Evolutionary conservation across 2,113 vertebrate genomes (phyloP), one percentile per base, ranked within the genome.

Genomic region (Ceyx cyanopectus): DNA sequence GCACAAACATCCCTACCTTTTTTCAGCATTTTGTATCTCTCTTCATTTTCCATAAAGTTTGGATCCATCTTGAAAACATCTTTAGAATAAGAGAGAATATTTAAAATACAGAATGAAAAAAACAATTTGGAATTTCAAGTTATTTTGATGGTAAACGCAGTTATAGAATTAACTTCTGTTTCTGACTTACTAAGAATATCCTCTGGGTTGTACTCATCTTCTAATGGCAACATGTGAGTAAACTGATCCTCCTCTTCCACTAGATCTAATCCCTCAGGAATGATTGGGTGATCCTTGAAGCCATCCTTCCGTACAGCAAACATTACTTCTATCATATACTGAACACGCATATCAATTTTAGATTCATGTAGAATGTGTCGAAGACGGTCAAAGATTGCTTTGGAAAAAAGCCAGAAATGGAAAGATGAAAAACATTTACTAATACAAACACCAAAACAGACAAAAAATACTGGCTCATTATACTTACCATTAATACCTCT

Each of bases 301-400:
- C 99, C 99, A 88, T 99, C 99, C 80, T 99, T 99, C 57, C 99
- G 97, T 79, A 99, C 99, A 73, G 99, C 99, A 92, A 99, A 99
- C 99, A 99, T 99, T 73, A 99, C 99, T 97, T 99, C 99, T 60
- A 99, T 99, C 99, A 99, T 99, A 97, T 99, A 99, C 94, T 99
- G 99, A 77, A 99, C 99, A 43, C 99, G 98, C 96, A 99, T 99
- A 92, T 99, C 99, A 9, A 99, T 99, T 97, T 99, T 98, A 7
- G 99, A 99, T 90, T 99, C 99, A 4, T 99, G 99, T 21, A 99
- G 98, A 94, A 99, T 98, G 89, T 99, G 99, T 63, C 99, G 98
- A 94, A 99, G 98, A 30, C 99, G 99, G 96, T 99, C 99, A 94
- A 99, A 99, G 95, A 99, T 99, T 85, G 99, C 99, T 99, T 96